phyloP scores from a whole-genome alignment of 2,888 invertebrate genomes.

The Himalopsyche anomala region DNA sequence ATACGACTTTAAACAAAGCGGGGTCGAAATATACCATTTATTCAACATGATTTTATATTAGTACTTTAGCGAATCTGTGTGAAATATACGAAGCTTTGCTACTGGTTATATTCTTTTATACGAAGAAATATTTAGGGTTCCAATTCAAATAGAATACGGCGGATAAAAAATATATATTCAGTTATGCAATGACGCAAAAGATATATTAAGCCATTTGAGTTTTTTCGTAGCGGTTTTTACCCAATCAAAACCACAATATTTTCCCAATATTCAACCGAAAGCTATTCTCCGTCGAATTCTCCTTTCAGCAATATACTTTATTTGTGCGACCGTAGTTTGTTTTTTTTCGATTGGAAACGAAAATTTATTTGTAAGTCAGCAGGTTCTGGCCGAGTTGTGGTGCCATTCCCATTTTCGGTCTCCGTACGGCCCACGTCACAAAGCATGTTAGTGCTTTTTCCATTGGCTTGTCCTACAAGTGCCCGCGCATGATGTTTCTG shows the following conservation, averaged over 20 bases:
- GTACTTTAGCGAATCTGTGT: too few species aligned
- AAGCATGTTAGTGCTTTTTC: background rate
- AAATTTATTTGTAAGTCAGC: conserved; percentile 29
- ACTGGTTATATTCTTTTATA: background rate
- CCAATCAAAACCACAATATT: conserved; percentile 22
- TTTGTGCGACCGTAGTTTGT: conserved; percentile 14
- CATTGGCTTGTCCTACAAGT: background rate
- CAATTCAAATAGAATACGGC: conserved; percentile 11
- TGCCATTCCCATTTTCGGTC: conserved; percentile 1
- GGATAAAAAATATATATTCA: background rate
- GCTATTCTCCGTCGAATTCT: background rate
- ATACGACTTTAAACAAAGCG: too few species aligned
- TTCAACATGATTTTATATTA: too few species aligned
- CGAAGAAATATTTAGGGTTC: background rate
- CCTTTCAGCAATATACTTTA: conserved; percentile 5
- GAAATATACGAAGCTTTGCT: too few species aligned
- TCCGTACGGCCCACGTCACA: background rate
- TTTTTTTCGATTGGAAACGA: conserved; percentile 29
- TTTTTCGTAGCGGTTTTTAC: conserved; percentile 10
- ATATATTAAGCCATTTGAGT: conserved; percentile 20
- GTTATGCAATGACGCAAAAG: conserved; percentile 25
- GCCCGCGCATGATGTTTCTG: background rate
- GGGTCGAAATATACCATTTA: too few species aligned
- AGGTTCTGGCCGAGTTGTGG: background rate
- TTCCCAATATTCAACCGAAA: conserved; percentile 26